Evolutionary conservation across 2,888 invertebrate species (phyloP).

Genomic region (Drosophila atripex): DNA sequence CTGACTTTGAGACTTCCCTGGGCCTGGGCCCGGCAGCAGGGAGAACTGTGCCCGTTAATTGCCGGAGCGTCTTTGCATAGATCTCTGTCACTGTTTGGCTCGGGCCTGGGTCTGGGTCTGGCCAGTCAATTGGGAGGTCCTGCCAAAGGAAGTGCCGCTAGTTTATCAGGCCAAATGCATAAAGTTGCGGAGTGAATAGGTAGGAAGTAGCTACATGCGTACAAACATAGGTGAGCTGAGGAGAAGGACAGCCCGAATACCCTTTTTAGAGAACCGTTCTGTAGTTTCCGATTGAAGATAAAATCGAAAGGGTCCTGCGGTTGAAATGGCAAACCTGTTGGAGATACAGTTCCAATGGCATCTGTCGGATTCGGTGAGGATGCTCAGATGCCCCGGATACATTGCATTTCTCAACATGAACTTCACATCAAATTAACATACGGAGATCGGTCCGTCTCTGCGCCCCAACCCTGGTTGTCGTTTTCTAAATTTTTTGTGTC

Average conservation of each 20-base stretch:
- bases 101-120: conserved; percentile 1
- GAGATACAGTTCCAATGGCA: conserved; percentile 14
- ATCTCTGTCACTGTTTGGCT: conserved; percentile 5
- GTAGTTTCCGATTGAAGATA: conserved; percentile 1
- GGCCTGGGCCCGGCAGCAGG: too few relatives aligned
- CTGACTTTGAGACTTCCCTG: conserved; percentile 63
- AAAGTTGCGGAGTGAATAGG: neutral
- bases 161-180: conserved; percentile 9
- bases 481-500: conserved; percentile 21
- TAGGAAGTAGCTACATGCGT: neutral
- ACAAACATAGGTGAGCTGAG: too few relatives aligned
- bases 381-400: conserved; percentile 14
- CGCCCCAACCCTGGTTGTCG: neutral
- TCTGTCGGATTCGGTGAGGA: conserved; percentile 47
- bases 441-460: conserved; percentile 4
- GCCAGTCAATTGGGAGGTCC: conserved; percentile 15
- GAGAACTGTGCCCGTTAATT: conserved; percentile 51
- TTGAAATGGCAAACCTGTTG: neutral
- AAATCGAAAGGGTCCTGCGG: neutral
- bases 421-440: conserved; percentile 69
- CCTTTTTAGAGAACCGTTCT: neutral
- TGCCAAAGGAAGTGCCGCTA: conserved; percentile 3
- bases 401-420: conserved; percentile 51
- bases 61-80: conserved; percentile 51
- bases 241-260: neutral